A percentile compares a stretch with the other conserved stretches of the same genome.
Evolutionary conservation across 2,113 vertebrate genomes (phyloP).

Genomic region (Hippocampus abdominalis): DNA sequence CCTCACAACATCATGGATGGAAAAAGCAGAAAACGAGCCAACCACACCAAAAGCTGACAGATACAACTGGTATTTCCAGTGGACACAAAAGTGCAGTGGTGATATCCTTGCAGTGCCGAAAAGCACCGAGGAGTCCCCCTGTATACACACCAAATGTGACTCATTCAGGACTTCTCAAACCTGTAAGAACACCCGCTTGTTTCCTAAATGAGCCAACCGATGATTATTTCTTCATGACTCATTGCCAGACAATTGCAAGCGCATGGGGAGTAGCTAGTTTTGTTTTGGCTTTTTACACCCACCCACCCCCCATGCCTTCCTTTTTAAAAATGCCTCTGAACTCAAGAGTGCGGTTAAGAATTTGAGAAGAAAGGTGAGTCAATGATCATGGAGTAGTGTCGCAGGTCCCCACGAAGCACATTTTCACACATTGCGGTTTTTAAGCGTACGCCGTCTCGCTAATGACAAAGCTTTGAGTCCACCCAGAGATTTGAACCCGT

Average conservation of each 20-base stretch:
- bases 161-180: constrained; percentile 46
- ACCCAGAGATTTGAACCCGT: constrained; percentile 19
- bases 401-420: constrained; percentile 23
- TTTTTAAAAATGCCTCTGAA: neutral
- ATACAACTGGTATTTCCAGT: constrained; percentile 46
- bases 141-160: constrained; percentile 51
- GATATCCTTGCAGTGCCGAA: constrained; percentile 46
- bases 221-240: constrained; percentile 43
- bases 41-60: constrained; percentile 46
- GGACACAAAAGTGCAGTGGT: constrained; percentile 41
- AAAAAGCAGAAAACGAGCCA: constrained; percentile 33
- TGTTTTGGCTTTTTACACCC: constrained; percentile 13
- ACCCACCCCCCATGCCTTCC: neutral
- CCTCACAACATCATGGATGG: constrained; percentile 32
- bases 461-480: constrained; percentile 41
- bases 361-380: constrained; percentile 8
- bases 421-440: constrained; percentile 21
- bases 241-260: constrained; percentile 14
- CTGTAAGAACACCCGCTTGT: constrained; percentile 28
- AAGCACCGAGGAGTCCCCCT: constrained; percentile 25
- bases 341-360: neutral
- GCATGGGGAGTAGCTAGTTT: neutral
- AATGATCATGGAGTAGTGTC: constrained; percentile 28
- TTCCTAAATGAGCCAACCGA: constrained; percentile 44
- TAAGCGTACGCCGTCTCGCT: constrained; percentile 41